Percentiles rank a stretch among this genome's conserved stretches.
Evolutionary conservation across 1,140 invertebrate genomes (phyloP).

Genomic region (Drosophila pachea): DNA sequence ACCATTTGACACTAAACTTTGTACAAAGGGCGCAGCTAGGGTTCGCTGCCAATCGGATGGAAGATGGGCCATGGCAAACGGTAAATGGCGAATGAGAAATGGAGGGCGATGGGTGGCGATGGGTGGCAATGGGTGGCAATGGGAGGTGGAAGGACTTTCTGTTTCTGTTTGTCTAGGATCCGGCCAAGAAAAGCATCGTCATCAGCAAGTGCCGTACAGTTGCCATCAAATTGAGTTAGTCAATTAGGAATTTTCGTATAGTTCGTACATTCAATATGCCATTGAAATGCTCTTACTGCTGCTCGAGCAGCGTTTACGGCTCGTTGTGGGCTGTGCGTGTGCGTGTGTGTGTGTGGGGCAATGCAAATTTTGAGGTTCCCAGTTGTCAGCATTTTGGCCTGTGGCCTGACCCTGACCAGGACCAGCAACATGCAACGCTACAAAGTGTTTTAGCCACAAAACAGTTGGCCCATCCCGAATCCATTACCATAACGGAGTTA

Average conservation of each 20-base stretch:
- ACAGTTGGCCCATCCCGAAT: constrained; percentile 2
- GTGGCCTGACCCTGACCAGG: constrained; percentile 10
- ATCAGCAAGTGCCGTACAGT: constrained; percentile 26
- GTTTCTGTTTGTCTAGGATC: constrained; percentile 24
- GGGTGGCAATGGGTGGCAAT: neutral
- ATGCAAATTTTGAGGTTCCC: constrained; percentile 45
- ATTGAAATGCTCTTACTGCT: constrained; percentile 16
- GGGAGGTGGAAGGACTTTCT: constrained; percentile 28
- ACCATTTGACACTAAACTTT: constrained; percentile 75
- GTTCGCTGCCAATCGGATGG: neutral
- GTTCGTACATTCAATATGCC: constrained; percentile 51
- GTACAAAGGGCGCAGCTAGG: constrained; percentile 8
- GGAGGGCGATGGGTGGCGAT: neutral
- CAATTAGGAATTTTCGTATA: constrained; percentile 64
- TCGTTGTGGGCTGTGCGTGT: constrained; percentile 4
- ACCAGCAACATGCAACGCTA: constrained; percentile 24
- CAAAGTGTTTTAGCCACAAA: constrained; percentile 44
- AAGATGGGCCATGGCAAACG: too few species aligned
- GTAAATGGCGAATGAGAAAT: too few species aligned
- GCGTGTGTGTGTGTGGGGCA: neutral
- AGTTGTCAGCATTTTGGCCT: constrained; percentile 21
- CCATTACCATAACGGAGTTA: constrained; percentile 11
- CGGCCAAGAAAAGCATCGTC: constrained; percentile 25
- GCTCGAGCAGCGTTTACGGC: constrained; percentile 17
- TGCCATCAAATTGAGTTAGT: constrained; percentile 65